Percentiles rank a stretch among this genome's conserved stretches.
phyloP scores from a whole-genome alignment of 1,140 invertebrate genomes.

The Dufourea novaeangliae region DNA sequence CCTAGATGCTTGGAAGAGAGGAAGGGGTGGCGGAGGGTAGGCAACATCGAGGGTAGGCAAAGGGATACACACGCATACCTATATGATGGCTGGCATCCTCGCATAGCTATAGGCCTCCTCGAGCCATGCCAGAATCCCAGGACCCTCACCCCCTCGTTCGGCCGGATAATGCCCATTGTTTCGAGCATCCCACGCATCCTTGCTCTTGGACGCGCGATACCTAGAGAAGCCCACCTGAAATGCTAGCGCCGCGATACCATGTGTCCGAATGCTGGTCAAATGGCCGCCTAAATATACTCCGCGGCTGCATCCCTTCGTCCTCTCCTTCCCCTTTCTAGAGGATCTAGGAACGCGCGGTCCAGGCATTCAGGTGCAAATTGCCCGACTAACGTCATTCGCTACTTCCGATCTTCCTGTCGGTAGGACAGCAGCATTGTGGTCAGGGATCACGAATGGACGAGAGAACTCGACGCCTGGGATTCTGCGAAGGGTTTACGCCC shows the following conservation, averaged over 20 bases:
- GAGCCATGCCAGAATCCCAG: slow-evolving; percentile 52
- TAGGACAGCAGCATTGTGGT: not conserved
- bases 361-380: slow-evolving; percentile 65
- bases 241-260: slow-evolving; percentile 49
- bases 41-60: slow-evolving; percentile 17
- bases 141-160: slow-evolving; percentile 44
- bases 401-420: slow-evolving; percentile 49
- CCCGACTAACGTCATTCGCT: slow-evolving; percentile 39
- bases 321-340: slow-evolving; percentile 2
- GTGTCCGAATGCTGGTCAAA: slow-evolving; percentile 59
- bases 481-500: not conserved
- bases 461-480: not conserved
- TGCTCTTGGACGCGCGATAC: slow-evolving; percentile 49
- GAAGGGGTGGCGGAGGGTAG: not conserved
- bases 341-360: not conserved
- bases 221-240: slow-evolving; percentile 52
- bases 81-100: slow-evolving; percentile 52
- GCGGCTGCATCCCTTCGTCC: slow-evolving; percentile 32
- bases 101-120: slow-evolving; percentile 66
- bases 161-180: slow-evolving; percentile 68
- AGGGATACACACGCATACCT: slow-evolving; percentile 61
- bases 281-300: slow-evolving; percentile 51
- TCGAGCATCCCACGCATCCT: slow-evolving; percentile 65
- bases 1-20: slow-evolving; percentile 29
- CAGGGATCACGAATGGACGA: not conserved